Conservation (phyloP, 2,797 vertebrate species). For the Silurus aristotelis region DNA sequence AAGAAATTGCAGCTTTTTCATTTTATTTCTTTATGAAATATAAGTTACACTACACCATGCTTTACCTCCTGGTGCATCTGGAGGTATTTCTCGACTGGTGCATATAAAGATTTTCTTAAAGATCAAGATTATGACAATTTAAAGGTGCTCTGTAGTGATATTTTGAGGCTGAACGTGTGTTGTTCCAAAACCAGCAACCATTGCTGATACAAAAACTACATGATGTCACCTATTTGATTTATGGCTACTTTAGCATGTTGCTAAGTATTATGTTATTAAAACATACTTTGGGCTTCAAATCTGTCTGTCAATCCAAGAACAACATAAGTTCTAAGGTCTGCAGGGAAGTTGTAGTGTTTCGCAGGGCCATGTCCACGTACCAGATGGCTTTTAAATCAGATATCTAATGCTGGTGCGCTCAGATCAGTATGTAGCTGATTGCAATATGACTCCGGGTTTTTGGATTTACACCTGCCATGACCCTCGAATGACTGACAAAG, state of each 20-base stretch:
- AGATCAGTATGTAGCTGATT: slow-evolving; percentile 12
- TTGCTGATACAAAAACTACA: neutral
- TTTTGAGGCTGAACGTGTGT: neutral
- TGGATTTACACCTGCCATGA: slow-evolving; percentile 2
- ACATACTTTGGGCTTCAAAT: neutral
- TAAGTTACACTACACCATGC: neutral
- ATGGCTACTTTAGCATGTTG: neutral
- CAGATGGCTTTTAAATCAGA: slow-evolving; percentile 27
- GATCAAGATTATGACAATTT: neutral
- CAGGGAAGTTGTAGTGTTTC: neutral
- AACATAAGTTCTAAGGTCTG: neutral
- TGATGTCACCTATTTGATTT: neutral
- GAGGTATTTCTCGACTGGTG: neutral
- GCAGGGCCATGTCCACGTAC: neutral
- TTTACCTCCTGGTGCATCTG: neutral
- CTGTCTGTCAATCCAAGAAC: neutral
- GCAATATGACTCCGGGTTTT: slow-evolving; percentile 2
- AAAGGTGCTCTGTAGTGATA: neutral
- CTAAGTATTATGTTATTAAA: neutral
- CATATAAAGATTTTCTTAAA: neutral
- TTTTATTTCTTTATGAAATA: neutral
- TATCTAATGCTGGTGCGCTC: neutral
- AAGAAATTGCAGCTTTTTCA: neutral
- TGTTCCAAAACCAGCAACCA: neutral
- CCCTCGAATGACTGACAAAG: neutral